phyloP scores from a whole-genome alignment of 2,888 invertebrate species.

The Epinotia brunnichana region DNA sequence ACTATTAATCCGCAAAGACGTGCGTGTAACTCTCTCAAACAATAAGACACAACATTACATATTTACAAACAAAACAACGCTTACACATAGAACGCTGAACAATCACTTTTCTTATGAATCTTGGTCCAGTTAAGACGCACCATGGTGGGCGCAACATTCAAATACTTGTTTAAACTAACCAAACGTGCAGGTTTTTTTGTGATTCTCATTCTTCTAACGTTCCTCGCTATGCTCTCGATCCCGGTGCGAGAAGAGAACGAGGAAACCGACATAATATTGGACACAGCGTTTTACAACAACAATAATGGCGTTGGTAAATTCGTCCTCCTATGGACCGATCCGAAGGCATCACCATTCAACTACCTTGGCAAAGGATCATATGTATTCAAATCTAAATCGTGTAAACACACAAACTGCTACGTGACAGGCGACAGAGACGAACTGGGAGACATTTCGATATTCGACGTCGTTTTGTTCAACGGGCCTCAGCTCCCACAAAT shows the following conservation, averaged over 20 bases:
- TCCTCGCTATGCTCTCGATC: not conserved
- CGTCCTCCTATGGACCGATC: slow-evolving; percentile 18
- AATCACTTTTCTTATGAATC: not conserved
- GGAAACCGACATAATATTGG: not conserved
- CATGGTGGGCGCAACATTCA: not conserved
- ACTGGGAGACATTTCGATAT: slow-evolving; percentile 50
- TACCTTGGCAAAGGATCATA: slow-evolving; percentile 10
- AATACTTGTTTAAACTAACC: not conserved
- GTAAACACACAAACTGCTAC: slow-evolving; percentile 56
- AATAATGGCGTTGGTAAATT: not conserved
- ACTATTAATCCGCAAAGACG: not conserved
- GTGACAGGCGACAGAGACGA: slow-evolving; percentile 52
- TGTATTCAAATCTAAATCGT: slow-evolving; percentile 41
- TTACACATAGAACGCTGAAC: not conserved
- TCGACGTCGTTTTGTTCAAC: slow-evolving; percentile 56
- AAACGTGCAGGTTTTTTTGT: not conserved
- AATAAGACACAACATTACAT: not conserved
- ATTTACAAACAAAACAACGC: slow-evolving; percentile 11
- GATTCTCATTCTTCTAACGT: not conserved
- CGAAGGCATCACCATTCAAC: slow-evolving; percentile 7
- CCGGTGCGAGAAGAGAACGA: not conserved
- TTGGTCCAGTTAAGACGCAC: not conserved
- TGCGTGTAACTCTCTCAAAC: not conserved
- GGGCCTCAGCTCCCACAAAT: slow-evolving; percentile 3
- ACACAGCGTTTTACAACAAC: not conserved